A percentile compares a stretch with the other conserved stretches of the same genome.
Conservation (phyloP, 1,140 invertebrate genomes). For the Drosophila serrata region DNA sequence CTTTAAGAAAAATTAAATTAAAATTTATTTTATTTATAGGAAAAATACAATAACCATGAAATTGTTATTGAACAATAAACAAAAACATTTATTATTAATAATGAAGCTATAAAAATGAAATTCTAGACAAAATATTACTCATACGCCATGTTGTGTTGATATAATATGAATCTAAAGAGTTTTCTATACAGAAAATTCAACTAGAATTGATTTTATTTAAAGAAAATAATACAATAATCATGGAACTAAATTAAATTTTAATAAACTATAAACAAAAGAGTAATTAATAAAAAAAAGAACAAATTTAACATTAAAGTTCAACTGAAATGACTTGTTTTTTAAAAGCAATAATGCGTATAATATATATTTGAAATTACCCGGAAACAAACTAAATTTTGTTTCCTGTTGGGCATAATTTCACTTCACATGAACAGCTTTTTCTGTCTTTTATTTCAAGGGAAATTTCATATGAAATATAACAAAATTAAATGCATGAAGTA, state of each 20-base stretch:
- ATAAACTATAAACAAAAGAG: not conserved
- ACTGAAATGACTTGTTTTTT: not conserved
- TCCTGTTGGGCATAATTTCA: not conserved
- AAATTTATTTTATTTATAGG: not conserved
- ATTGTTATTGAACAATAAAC: not conserved
- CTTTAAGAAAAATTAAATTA: not conserved
- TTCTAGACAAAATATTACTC: too few species aligned
- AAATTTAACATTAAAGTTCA: not conserved
- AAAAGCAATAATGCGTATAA: not conserved
- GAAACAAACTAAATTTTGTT: not conserved
- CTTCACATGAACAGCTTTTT: not conserved
- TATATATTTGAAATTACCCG: not conserved
- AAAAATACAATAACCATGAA: not conserved
- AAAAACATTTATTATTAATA: too few species aligned
- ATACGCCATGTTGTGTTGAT: not conserved
- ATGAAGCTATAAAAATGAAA: too few species aligned
- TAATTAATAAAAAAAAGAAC: too few species aligned
- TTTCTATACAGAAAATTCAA: not conserved
- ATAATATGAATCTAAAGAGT: not conserved
- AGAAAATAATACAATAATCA: not conserved
- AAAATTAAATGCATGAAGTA: conserved; percentile 2
- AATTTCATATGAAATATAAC: not conserved
- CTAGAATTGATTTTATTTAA: not conserved
- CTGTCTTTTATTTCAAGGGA: not conserved
- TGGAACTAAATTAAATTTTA: not conserved